These are phyloP conservation scores for Myiotriccus ornatus DNA, from an alignment of 2,797 vertebrate species.

Conservation along the genomic window DNA sequence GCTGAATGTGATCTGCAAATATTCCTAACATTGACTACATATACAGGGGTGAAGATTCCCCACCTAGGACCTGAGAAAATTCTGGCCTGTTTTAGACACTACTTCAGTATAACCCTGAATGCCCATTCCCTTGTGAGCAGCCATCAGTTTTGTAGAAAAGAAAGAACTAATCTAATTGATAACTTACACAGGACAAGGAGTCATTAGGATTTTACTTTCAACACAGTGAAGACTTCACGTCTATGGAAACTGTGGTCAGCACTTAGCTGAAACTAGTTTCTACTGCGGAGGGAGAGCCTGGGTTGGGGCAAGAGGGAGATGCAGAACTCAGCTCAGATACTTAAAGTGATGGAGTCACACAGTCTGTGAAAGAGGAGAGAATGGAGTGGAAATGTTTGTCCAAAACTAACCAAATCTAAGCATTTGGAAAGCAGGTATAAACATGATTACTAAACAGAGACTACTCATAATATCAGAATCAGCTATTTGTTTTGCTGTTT, in stretches of 20 bases:
- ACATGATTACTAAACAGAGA: not conserved
- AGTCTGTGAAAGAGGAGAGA: not conserved
- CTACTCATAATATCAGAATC: not conserved
- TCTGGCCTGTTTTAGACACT: not conserved
- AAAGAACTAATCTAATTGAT: not conserved
- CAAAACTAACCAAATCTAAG: not conserved
- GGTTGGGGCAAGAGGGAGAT: not conserved
- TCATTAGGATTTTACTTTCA: not conserved
- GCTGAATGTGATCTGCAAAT: not conserved
- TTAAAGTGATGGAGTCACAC: not conserved
- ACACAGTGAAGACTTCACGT: not conserved
- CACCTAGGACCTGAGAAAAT: not conserved
- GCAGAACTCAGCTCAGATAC: not conserved
- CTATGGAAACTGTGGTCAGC: not conserved
- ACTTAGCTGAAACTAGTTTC: not conserved
- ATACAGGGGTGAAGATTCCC: not conserved
- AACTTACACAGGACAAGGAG: not conserved
- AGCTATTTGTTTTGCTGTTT: not conserved
- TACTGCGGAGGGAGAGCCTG: fast-evolving
- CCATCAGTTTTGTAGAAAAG: not conserved
- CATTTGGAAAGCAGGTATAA: not conserved
- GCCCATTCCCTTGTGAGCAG: not conserved
- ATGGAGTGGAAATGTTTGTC: not conserved
- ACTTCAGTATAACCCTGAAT: not conserved
- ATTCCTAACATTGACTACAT: not conserved